A percentile compares a stretch with the other conserved stretches of the same genome.
Conservation (phyloP, 2,113 vertebrate species). For the Sphaerodactylus townsendi region DNA sequence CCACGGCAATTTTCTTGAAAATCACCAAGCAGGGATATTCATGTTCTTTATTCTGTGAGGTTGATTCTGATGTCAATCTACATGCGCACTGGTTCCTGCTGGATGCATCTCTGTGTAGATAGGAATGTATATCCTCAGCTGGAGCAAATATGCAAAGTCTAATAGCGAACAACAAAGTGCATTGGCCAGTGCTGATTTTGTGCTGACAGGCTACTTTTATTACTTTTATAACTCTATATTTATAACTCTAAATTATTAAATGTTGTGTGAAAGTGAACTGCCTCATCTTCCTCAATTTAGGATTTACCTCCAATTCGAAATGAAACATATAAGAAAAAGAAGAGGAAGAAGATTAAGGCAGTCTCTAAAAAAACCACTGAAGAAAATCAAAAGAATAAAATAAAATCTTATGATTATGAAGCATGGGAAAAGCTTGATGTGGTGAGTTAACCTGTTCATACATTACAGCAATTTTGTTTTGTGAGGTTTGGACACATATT, state of each 20-base stretch:
- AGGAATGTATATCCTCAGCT: too few relatives aligned
- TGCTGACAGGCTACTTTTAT: neutral
- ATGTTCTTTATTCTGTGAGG: too few relatives aligned
- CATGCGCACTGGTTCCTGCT: neutral
- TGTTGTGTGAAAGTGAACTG: constrained; percentile 8
- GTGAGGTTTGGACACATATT: neutral
- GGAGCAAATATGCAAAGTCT: neutral
- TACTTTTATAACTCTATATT: neutral
- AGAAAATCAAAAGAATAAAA: constrained; percentile 78
- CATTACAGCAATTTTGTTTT: neutral
- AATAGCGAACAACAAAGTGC: neutral
- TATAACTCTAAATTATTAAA: constrained; percentile 8
- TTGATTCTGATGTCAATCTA: too few relatives aligned
- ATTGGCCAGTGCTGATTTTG: neutral
- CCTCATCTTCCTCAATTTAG: constrained; percentile 51
- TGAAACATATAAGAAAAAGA: constrained; percentile 88
- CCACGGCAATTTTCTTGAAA: too few relatives aligned
- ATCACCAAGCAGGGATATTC: too few relatives aligned
- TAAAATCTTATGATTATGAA: constrained; percentile 89
- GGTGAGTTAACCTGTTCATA: constrained; percentile 73
- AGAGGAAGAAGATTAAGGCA: constrained; percentile 76
- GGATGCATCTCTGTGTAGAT: neutral
- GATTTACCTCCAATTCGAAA: constrained; percentile 91
- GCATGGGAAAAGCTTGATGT: constrained; percentile 96
- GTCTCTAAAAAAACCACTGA: constrained; percentile 73